phyloP scores from a whole-genome alignment of 1,140 invertebrate genomes.

The Tribolium castaneum region DNA sequence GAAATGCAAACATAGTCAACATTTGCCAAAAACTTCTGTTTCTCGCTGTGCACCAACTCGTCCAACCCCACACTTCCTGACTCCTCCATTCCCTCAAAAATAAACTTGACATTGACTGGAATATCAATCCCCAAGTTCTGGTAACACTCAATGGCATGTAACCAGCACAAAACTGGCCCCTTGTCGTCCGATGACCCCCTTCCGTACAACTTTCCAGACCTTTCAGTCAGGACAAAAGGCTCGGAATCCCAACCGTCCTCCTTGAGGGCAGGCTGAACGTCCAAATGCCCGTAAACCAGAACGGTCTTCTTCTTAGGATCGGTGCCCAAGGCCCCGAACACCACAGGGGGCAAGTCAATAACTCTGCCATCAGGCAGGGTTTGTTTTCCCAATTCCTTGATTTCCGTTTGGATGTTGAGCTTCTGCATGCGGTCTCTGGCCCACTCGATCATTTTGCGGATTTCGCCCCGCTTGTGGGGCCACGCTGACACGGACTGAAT shows the following conservation, averaged over 20 bases:
- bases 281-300: slow-evolving; percentile 96
- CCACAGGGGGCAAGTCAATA: slow-evolving; percentile 86
- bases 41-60: slow-evolving; percentile 80
- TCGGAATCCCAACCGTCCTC: slow-evolving; percentile 97
- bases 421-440: slow-evolving; percentile 77
- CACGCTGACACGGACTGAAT: slow-evolving; percentile 97
- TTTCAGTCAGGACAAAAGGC: slow-evolving; percentile 91
- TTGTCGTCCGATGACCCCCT: slow-evolving; percentile 94
- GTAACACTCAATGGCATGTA: slow-evolving; percentile 92
- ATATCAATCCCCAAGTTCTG: slow-evolving; percentile 77
- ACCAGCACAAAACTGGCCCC: slow-evolving; percentile 91
- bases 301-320: slow-evolving; percentile 92
- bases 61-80: slow-evolving; percentile 95
- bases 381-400: slow-evolving; percentile 86
- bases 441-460: slow-evolving; percentile 85
- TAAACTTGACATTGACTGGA: slow-evolving; percentile 96
- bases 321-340: slow-evolving; percentile 86
- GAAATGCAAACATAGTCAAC: slow-evolving; percentile 98
- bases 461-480: slow-evolving; percentile 82
- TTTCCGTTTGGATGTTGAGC: slow-evolving; percentile 80
- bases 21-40: slow-evolving; percentile 82
- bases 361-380: slow-evolving; percentile 77
- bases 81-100: slow-evolving; percentile 99
- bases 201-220: slow-evolving; percentile 90
- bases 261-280: slow-evolving; percentile 94